phyloP scores from a whole-genome alignment of 2,888 invertebrate species.

The Baronia brevicornis region DNA sequence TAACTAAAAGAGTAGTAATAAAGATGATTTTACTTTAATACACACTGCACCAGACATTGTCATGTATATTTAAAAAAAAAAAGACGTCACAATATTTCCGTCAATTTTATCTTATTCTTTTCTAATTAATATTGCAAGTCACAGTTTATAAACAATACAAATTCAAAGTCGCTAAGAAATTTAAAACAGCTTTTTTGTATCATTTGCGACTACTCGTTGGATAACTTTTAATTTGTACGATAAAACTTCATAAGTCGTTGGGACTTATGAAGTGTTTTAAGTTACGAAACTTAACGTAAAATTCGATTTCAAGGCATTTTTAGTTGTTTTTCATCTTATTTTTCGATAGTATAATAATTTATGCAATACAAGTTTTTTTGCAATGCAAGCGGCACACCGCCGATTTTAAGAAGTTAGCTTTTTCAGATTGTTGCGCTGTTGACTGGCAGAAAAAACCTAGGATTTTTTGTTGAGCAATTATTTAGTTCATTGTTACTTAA shows the following conservation, averaged over 20 bases:
- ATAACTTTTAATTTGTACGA: background rate
- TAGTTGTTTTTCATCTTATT: conserved; percentile 11
- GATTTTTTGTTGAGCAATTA: conserved; percentile 4
- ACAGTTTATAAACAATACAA: no score
- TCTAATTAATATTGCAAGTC: no score
- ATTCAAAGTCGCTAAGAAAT: background rate
- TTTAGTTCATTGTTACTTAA: background rate
- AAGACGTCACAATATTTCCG: no score
- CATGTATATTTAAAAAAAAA: no score
- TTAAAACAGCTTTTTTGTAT: background rate
- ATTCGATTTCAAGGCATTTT: conserved; percentile 9
- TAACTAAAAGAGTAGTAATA: no score
- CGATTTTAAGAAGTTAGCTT: no score
- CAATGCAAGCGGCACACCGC: no score
- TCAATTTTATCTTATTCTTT: no score
- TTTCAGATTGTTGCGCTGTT: conserved; percentile 3
- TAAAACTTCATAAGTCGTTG: background rate
- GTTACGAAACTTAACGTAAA: conserved; percentile 12
- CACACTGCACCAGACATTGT: no score
- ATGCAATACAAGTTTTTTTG: conserved; percentile 11
- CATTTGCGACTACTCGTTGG: background rate
- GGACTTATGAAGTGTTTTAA: background rate
- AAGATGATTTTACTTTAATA: no score
- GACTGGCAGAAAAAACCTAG: no score
- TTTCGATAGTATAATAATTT: background rate